Conservation (phyloP, 1,140 invertebrate species). For the Achroia grisella region DNA sequence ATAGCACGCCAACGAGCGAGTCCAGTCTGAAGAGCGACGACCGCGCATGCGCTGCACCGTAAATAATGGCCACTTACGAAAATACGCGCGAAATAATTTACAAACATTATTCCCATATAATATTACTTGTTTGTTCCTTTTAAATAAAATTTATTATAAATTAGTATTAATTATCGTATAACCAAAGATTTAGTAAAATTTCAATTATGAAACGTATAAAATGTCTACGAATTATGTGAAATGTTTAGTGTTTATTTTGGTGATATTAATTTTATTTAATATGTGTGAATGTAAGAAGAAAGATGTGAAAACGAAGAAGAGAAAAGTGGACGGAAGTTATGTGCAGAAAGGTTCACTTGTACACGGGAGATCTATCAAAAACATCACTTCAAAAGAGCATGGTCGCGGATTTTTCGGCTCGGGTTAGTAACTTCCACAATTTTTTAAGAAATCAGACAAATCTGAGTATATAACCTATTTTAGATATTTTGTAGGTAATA, state of each 20-base stretch:
- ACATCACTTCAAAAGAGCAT: slow-evolving; percentile 9
- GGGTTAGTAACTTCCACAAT: too few relatives aligned
- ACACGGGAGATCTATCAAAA: neutral
- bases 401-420: slow-evolving; percentile 28
- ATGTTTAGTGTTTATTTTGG: slow-evolving; percentile 27
- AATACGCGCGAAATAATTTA: slow-evolving; percentile 1
- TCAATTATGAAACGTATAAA: slow-evolving; percentile 52
- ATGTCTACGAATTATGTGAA: slow-evolving; percentile 40
- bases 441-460: too few relatives aligned
- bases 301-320: slow-evolving; percentile 21
- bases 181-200: slow-evolving; percentile 16
- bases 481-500: too few relatives aligned
- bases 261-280: slow-evolving; percentile 24
- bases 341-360: neutral
- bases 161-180: neutral
- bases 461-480: too few relatives aligned
- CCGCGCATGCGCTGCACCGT: slow-evolving; percentile 3
- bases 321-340: slow-evolving; percentile 22
- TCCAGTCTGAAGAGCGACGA: neutral
- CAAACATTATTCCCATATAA: too few relatives aligned
- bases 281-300: slow-evolving; percentile 26
- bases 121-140: neutral
- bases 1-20: neutral
- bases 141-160: neutral
- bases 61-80: slow-evolving; percentile 4